Evolutionary conservation across 2,888 invertebrate genomes (phyloP).

Genomic region (Taenaris catops): DNA sequence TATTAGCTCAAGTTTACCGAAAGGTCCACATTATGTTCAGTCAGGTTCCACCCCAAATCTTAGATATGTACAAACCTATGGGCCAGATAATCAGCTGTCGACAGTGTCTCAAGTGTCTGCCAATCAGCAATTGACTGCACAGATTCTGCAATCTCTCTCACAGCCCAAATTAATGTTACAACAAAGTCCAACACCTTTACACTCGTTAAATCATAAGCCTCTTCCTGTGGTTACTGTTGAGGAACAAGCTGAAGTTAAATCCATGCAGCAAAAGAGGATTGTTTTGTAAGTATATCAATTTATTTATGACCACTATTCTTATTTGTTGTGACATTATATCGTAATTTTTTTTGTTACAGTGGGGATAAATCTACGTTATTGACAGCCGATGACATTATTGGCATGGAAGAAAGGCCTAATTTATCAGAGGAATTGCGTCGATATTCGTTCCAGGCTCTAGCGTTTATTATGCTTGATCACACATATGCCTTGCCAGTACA

Average conservation of each 20-base stretch:
- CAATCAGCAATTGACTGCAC: slow-evolving; percentile 81
- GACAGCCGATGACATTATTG: slow-evolving; percentile 72
- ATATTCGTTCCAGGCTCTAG: slow-evolving; percentile 67
- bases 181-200: slow-evolving; percentile 37
- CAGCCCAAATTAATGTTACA: slow-evolving; percentile 66
- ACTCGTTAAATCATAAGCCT: slow-evolving; percentile 6
- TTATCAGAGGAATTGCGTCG: slow-evolving; percentile 65
- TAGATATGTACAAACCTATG: slow-evolving; percentile 66
- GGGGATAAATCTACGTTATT: slow-evolving; percentile 69
- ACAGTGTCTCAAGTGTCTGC: slow-evolving; percentile 74
- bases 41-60: slow-evolving; percentile 67
- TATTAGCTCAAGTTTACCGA: slow-evolving; percentile 53
- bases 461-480: slow-evolving; percentile 70
- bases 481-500: slow-evolving; percentile 73
- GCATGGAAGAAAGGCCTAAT: slow-evolving; percentile 72
- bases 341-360: slow-evolving; percentile 39
- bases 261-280: slow-evolving; percentile 57
- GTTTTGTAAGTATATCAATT: slow-evolving; percentile 56
- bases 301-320: no score
- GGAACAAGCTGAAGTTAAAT: slow-evolving; percentile 47
- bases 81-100: slow-evolving; percentile 54
- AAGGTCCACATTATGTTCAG: slow-evolving; percentile 72
- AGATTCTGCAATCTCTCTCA: slow-evolving; percentile 80
- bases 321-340: slow-evolving; percentile 13
- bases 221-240: slow-evolving; percentile 32